Conservation (phyloP, 2,113 vertebrate species). For the Menura novaehollandiae region DNA sequence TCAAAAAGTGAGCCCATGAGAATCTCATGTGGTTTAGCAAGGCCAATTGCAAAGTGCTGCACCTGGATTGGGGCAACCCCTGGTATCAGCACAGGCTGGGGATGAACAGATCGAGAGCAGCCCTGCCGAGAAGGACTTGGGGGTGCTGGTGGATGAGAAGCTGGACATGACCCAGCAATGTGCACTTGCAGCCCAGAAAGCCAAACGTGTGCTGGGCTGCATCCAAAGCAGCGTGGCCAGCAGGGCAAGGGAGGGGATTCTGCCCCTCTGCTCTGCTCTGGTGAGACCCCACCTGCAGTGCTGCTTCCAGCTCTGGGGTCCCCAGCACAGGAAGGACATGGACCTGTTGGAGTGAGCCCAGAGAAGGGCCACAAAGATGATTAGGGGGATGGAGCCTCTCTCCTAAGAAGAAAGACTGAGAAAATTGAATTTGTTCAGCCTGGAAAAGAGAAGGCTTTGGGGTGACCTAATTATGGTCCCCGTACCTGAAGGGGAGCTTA, state of each 20-base stretch:
- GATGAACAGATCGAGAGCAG: background rate
- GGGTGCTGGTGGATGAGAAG: background rate
- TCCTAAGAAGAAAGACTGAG: background rate
- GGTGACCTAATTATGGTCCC: background rate
- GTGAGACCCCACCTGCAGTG: background rate
- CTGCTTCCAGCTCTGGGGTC: background rate
- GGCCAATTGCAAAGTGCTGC: background rate
- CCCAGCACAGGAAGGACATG: background rate
- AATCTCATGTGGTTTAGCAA: background rate
- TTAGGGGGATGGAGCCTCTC: background rate
- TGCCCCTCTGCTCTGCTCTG: background rate
- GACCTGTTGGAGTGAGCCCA: background rate
- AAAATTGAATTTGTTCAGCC: background rate
- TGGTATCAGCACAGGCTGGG: background rate
- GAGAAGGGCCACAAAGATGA: background rate
- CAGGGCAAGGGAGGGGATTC: background rate
- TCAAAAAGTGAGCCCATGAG: background rate
- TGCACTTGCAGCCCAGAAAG: background rate
- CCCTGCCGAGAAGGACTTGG: background rate
- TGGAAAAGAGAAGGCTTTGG: background rate
- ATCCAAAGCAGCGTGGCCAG: background rate
- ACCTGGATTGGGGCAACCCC: background rate
- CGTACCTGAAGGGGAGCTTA: background rate
- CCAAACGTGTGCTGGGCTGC: background rate
- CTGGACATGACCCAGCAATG: background rate